Percentiles rank a stretch among this genome's conserved stretches.
Evolutionary conservation across 2,113 vertebrate genomes (phyloP).

Genomic region (Tylochromis polylepis): DNA sequence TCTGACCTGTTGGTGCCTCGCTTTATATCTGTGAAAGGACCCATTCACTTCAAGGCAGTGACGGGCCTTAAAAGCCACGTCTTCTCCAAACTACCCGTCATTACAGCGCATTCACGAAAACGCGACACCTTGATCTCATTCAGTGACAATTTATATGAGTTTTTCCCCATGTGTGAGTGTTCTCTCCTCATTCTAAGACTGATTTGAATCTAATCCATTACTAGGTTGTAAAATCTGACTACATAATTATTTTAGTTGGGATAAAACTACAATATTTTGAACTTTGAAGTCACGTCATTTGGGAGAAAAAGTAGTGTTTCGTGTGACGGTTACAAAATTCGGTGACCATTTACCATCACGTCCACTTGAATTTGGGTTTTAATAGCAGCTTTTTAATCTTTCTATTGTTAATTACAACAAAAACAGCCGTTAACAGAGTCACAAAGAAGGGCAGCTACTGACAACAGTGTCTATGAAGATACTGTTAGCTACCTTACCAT

Average conservation of each 20-base stretch:
- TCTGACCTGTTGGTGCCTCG: neutral
- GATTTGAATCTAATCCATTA: neutral
- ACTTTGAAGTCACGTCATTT: neutral
- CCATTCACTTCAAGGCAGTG: neutral
- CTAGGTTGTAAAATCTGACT: neutral
- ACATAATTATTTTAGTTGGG: neutral
- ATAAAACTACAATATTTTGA: neutral
- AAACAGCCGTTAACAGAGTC: neutral
- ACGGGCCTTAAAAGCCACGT: neutral
- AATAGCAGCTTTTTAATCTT: neutral
- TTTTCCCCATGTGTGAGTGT: neutral
- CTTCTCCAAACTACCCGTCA: neutral
- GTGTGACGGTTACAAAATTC: neutral
- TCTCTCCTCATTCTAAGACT: neutral
- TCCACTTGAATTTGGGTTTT: neutral
- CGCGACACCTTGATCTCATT: neutral
- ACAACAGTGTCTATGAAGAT: neutral
- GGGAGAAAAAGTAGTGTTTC: neutral
- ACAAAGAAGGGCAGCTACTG: neutral
- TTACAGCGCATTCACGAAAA: neutral
- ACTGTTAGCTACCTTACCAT: conserved; percentile 27
- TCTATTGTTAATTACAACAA: neutral
- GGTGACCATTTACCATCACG: neutral
- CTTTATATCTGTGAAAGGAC: neutral
- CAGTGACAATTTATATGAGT: neutral